These are phyloP conservation scores for Tiliacea aurago DNA, from an alignment of 2,888 invertebrate genomes.

Conservation along the genomic window DNA sequence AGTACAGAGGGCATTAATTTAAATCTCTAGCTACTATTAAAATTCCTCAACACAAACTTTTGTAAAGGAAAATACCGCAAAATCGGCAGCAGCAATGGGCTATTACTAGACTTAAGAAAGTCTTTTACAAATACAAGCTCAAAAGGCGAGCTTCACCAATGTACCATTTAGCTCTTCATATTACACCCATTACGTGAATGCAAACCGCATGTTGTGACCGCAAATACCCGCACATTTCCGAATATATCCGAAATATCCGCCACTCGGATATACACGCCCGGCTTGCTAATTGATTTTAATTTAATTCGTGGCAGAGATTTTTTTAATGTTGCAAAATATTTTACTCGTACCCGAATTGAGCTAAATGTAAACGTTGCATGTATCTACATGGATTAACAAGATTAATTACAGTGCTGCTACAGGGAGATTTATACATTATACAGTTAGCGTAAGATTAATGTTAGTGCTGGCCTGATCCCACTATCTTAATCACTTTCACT, in stretches of 20 bases:
- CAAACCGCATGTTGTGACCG: constrained; percentile 41
- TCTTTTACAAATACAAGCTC: background rate
- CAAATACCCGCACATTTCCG: constrained; percentile 37
- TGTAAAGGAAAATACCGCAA: background rate
- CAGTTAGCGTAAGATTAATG: too few relatives aligned
- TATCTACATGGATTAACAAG: constrained; percentile 6
- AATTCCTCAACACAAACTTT: background rate
- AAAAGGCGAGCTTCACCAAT: constrained; percentile 16
- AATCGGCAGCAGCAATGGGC: background rate
- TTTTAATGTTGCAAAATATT: constrained; percentile 35
- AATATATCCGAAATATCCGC: constrained; percentile 43
- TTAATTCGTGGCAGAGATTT: constrained; percentile 32
- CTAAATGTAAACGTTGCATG: constrained; percentile 9
- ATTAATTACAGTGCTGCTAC: constrained; percentile 1
- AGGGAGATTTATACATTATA: background rate
- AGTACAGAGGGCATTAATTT: too few relatives aligned
- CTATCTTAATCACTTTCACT: too few relatives aligned
- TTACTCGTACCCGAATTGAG: constrained; percentile 12
- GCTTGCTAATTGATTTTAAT: constrained; percentile 50
- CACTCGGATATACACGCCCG: constrained; percentile 1
- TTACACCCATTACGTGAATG: constrained; percentile 32
- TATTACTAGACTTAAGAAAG: background rate
- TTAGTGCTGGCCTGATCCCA: too few relatives aligned
- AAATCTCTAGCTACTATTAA: background rate
- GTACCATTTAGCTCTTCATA: constrained; percentile 37